Conservation (phyloP, 2,888 invertebrate genomes). For the Margaritifera margaritifera region DNA sequence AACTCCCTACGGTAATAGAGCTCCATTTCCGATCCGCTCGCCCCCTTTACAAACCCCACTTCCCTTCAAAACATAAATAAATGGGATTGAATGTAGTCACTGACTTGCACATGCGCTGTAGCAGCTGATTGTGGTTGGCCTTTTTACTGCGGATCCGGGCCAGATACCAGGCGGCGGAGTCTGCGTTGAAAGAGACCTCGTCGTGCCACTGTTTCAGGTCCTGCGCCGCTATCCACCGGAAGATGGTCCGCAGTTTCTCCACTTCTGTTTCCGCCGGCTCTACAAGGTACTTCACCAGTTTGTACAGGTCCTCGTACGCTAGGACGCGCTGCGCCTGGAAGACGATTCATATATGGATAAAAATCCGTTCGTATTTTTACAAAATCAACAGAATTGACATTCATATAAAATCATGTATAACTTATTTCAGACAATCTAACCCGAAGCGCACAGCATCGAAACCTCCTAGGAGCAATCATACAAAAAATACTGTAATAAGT, state of each 20-base stretch:
- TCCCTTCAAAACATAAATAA: background rate
- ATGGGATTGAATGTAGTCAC: background rate
- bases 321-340: constrained; percentile 34
- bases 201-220: constrained; percentile 44
- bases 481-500: too few relatives aligned
- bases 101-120: constrained; percentile 44
- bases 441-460: too few relatives aligned
- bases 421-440: too few relatives aligned
- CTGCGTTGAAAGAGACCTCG: constrained; percentile 36
- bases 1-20: too few relatives aligned
- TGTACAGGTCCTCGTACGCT: constrained; percentile 39
- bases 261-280: constrained; percentile 47
- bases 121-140: constrained; percentile 39
- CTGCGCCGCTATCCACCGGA: constrained; percentile 44
- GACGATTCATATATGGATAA: background rate
- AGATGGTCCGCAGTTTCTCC: constrained; percentile 40
- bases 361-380: background rate
- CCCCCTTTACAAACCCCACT: background rate
- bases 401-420: too few relatives aligned
- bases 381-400: too few relatives aligned
- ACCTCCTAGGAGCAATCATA: too few relatives aligned
- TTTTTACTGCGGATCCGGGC: constrained; percentile 38
- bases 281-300: constrained; percentile 44
- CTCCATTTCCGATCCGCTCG: too few relatives aligned
- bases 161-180: constrained; percentile 39